A percentile compares a stretch with the other conserved stretches of the same genome.
These are phyloP conservation scores for Euura lappo DNA, from an alignment of 1,140 invertebrate genomes.

Conservation along the genomic window DNA sequence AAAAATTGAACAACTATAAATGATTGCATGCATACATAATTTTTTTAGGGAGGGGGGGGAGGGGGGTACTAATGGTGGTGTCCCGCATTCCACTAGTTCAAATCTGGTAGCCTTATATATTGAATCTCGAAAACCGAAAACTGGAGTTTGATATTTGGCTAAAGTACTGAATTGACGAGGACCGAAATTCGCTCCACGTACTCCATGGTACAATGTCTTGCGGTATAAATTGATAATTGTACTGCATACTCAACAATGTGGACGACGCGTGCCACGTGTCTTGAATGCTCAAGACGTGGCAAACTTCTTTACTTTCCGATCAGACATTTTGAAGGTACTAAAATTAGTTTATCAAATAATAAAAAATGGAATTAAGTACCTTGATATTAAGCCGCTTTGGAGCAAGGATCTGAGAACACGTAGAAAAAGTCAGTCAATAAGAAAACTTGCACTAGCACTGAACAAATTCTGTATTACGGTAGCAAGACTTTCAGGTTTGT, in stretches of 20 bases:
- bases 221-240: background rate
- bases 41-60: too few relatives aligned
- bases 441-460: background rate
- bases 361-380: background rate
- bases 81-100: too few relatives aligned
- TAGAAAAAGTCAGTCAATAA: background rate
- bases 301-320: background rate
- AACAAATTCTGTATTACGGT: background rate
- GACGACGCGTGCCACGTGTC: background rate
- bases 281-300: background rate
- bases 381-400: background rate
- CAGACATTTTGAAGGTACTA: background rate
- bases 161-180: background rate
- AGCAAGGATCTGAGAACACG: background rate
- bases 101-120: too few relatives aligned
- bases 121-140: too few relatives aligned
- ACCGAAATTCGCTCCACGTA: background rate
- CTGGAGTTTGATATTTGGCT: too few relatives aligned
- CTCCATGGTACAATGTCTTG: background rate
- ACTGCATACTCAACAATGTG: background rate
- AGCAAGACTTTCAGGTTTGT: background rate
- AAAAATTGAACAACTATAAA: too few relatives aligned
- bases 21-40: too few relatives aligned
- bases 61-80: too few relatives aligned
- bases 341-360: background rate